A percentile compares a stretch with the other conserved stretches of the same genome.
phyloP scores from a whole-genome alignment of 2,888 invertebrate genomes.

The Formica aserva region DNA sequence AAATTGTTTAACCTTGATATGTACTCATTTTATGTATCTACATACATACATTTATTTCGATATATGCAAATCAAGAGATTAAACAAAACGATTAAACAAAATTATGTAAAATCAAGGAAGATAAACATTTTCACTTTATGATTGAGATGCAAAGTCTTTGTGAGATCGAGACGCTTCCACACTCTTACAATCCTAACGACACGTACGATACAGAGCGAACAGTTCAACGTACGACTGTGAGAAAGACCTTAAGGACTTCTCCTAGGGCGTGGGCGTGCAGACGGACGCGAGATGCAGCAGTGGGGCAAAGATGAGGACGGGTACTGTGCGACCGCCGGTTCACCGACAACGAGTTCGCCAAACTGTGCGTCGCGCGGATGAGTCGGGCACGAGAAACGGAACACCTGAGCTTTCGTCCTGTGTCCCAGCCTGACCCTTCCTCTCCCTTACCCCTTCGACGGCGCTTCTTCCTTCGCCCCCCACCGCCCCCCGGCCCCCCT shows the following conservation, averaged over 20 bases:
- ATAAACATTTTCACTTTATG: background rate
- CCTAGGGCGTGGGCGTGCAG: conserved; percentile 77
- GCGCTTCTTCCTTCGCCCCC: background rate
- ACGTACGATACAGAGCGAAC: conserved; percentile 47
- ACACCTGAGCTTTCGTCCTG: conserved; percentile 80
- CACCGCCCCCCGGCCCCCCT: conserved; percentile 35
- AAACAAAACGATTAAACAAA: background rate
- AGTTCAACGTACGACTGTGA: conserved; percentile 62
- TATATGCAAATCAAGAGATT: background rate
- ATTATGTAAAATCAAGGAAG: background rate
- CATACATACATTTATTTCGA: background rate
- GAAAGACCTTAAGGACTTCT: conserved; percentile 70
- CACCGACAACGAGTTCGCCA: conserved; percentile 75
- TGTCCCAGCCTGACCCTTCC: conserved; percentile 60
- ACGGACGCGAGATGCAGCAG: conserved; percentile 74
- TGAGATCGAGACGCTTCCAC: conserved; percentile 9
- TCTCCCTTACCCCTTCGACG: conserved; percentile 48
- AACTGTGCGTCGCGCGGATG: conserved; percentile 69
- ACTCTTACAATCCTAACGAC: background rate
- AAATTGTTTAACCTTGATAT: background rate
- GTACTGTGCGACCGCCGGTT: conserved; percentile 67
- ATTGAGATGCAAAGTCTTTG: background rate
- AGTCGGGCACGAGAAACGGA: conserved; percentile 75
- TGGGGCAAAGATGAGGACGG: conserved; percentile 72
- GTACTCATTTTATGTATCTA: background rate